Conservation (phyloP, 2,888 invertebrate genomes). For the Tuberolachnus salignus region DNA sequence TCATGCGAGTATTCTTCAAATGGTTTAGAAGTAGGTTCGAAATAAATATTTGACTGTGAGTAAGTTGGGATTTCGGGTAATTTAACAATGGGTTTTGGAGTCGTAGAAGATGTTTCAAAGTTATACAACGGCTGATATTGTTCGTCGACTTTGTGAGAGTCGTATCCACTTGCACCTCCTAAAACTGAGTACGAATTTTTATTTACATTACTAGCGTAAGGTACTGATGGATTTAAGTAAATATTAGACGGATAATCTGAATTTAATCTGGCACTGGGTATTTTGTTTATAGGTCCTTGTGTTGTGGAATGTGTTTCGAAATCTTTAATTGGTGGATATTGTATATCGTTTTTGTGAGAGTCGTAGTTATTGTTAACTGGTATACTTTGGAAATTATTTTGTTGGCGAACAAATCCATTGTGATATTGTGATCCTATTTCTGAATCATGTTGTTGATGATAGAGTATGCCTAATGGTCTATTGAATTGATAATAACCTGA, state of each 20-base stretch:
- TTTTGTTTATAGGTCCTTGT: conserved; percentile 16
- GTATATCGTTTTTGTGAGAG: conserved; percentile 47
- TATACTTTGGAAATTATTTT: conserved; percentile 44
- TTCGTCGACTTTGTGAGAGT: conserved; percentile 15
- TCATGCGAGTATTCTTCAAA: conserved; percentile 13
- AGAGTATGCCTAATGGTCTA: conserved; percentile 21
- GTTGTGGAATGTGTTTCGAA: conserved; percentile 37
- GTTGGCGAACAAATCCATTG: conserved; percentile 29
- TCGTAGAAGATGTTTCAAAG: conserved; percentile 24
- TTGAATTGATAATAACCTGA: neutral
- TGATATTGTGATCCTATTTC: neutral
- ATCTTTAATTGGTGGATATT: conserved; percentile 45
- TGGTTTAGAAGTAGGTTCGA: conserved; percentile 35
- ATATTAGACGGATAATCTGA: conserved; percentile 24
- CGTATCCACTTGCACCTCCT: neutral
- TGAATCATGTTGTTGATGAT: conserved; percentile 37
- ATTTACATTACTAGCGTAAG: neutral
- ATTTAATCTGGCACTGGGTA: conserved; percentile 3
- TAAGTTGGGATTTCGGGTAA: neutral
- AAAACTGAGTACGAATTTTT: conserved; percentile 16
- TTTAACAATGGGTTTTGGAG: conserved; percentile 13
- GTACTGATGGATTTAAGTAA: conserved; percentile 8
- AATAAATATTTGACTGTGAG: conserved; percentile 16
- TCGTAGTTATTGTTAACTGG: conserved; percentile 46
- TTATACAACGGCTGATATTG: conserved; percentile 24